Evolutionary conservation across 1,140 invertebrate species (phyloP).

Genomic region (Aleiodes sp.): DNA sequence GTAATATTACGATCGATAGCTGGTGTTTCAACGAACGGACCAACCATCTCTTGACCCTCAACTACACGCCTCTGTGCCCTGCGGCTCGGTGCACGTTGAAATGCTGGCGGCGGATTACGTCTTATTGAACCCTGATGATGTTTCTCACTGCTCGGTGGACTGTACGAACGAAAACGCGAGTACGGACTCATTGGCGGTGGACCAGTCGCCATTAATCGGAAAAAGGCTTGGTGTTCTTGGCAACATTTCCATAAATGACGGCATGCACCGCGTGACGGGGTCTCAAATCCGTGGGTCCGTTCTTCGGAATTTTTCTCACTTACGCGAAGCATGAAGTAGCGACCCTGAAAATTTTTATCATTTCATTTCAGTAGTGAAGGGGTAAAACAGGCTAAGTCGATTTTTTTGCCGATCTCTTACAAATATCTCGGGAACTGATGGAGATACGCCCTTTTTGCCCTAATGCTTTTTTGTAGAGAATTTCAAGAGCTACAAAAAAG

Average conservation of each 20-base stretch:
- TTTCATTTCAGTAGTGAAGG: too few species aligned
- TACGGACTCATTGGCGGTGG: constrained; percentile 63
- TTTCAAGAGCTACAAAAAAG: too few species aligned
- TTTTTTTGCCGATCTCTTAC: constrained; percentile 3
- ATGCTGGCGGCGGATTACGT: constrained; percentile 79
- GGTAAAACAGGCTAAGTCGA: too few species aligned
- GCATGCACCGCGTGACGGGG: constrained; percentile 92
- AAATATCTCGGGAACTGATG: too few species aligned
- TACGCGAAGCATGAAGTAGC: constrained; percentile 95
- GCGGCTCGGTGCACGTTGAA: constrained; percentile 88
- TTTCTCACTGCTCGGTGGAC: constrained; percentile 70
- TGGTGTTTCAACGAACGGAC: constrained; percentile 58
- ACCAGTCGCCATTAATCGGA: constrained; percentile 78
- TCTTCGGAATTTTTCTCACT: constrained; percentile 97
- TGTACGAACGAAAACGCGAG: constrained; percentile 75
- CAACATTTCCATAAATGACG: constrained; percentile 99
- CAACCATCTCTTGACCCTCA: constrained; percentile 71
- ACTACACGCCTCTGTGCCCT: constrained; percentile 82
- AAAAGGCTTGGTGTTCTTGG: constrained; percentile 98
- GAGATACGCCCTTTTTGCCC: too few species aligned
- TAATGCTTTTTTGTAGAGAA: too few species aligned
- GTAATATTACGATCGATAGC: constrained; percentile 41
- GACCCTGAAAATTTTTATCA: constrained; percentile 66
- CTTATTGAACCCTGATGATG: constrained; percentile 52
- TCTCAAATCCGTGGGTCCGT: constrained; percentile 94